phyloP scores from a whole-genome alignment of 2,797 vertebrate species.

The Myotis daubentonii region DNA sequence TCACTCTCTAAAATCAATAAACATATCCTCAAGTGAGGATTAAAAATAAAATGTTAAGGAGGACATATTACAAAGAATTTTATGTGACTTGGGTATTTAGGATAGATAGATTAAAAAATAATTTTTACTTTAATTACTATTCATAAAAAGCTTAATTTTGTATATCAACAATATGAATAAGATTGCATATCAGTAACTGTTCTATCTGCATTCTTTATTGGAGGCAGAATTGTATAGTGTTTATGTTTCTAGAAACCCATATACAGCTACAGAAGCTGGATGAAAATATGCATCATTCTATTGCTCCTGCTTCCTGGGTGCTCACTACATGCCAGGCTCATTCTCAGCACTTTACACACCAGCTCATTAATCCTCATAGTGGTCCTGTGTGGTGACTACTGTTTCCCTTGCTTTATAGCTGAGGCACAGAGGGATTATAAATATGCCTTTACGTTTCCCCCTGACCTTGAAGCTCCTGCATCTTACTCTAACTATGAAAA shows the following conservation, averaged over 20 bases:
- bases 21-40: not conserved
- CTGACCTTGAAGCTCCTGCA: not conserved
- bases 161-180: not conserved
- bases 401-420: not conserved
- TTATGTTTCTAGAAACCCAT: not conserved
- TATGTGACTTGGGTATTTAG: slow-evolving; percentile 5
- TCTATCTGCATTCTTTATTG: not conserved
- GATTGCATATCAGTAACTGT: not conserved
- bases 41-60: slow-evolving; percentile 10
- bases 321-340: too few relatives aligned
- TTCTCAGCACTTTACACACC: not conserved
- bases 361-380: not conserved
- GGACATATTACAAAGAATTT: not conserved
- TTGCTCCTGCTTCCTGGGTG: too few relatives aligned
- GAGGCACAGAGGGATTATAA: not conserved
- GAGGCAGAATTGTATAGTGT: not conserved
- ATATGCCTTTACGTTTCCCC: not conserved
- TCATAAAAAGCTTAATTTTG: not conserved
- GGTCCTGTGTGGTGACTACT: not conserved
- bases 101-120: not conserved
- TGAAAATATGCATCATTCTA: not conserved
- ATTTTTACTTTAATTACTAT: not conserved
- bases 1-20: not conserved
- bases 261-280: not conserved
- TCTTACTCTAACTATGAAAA: not conserved